A percentile compares a stretch with the other conserved stretches of the same genome.
Conservation (phyloP, 2,113 vertebrate species). For the Myotis davidii region DNA sequence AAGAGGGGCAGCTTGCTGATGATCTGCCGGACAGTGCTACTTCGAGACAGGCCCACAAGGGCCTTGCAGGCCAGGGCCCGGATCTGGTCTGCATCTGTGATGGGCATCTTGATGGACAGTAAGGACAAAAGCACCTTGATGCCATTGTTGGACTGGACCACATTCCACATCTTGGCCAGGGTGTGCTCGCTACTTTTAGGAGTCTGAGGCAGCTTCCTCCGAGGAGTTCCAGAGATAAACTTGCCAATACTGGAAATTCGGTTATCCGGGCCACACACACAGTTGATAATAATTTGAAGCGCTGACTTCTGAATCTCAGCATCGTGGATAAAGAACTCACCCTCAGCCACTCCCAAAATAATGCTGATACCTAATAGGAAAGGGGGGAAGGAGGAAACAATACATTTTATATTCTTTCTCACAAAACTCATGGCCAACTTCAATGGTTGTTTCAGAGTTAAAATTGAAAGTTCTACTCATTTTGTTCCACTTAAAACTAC, state of each 20-base stretch:
- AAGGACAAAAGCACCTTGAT: conserved; percentile 98
- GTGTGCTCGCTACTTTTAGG: conserved; percentile 94
- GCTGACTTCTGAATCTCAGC: conserved; percentile 99
- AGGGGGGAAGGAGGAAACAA: not conserved
- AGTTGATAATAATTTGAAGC: conserved; percentile 98
- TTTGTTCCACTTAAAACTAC: not conserved
- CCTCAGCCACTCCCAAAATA: conserved; percentile 97
- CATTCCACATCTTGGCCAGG: conserved; percentile 98
- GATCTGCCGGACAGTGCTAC: conserved; percentile 95
- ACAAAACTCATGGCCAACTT: conserved; percentile 31
- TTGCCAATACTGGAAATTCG: conserved; percentile 97
- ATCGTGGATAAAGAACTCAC: conserved; percentile 98
- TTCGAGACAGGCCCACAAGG: conserved; percentile 95
- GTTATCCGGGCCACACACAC: conserved; percentile 97
- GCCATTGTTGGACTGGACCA: conserved; percentile 98
- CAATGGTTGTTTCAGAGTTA: not conserved
- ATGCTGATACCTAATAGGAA: conserved; percentile 95
- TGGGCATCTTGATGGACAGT: conserved; percentile 97
- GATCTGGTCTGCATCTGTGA: conserved; percentile 98
- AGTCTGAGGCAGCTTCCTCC: conserved; percentile 93
- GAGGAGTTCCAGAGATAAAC: conserved; percentile 95
- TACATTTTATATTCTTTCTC: not conserved
- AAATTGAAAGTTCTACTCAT: conserved; percentile 44
- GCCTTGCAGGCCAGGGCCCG: conserved; percentile 96
- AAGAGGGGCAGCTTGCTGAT: conserved; percentile 99